Base-by-base conservation (phyloP, 1,140 invertebrate species). In the Steinernema feltiae region DNA sequence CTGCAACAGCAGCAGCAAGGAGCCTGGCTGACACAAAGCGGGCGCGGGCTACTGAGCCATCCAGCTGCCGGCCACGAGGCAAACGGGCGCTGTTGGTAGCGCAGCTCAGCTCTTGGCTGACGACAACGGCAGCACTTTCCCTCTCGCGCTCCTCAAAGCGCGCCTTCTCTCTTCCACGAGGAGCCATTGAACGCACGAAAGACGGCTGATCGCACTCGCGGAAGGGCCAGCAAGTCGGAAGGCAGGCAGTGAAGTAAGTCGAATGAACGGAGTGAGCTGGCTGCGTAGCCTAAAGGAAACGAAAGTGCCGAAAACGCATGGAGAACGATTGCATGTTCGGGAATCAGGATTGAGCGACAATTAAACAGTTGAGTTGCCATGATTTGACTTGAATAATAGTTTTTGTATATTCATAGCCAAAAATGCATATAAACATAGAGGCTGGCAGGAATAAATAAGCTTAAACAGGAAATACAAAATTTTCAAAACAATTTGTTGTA, bases 171-270 rank as follows among this genome's bases (percentile, higher is more conserved):
- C 53, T 63, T 63, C 53, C 63, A 75, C 74, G 69, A 75, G 70
- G 69, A 69, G 69, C 32, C 35, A 75, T 71, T 32, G 46, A 75
- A 71, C 29, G 53, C 69, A 75, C 46, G 74, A 70, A 75, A 75
- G 70, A 75, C 69, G 69, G 69, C 70, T 71, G 74, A 35, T 74
- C 32, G 69, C 69, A 48, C n/a, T 74, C 32, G 69, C 69, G 30
- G 73, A 48, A 46, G 63, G 69, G 31, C 74, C 69, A 75, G 70
- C 41, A 69, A 71, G 48, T 70, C 32, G 70, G 53, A 74, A 75
- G 53, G 53, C 53, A 63, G 53, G 53, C 53, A 63, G 53, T 24
- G 70, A 75, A 71, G 74, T 70, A 48, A 75, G 70, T 53, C 70
- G 53, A 75, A 69, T 46, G 74, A 75, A 75, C 31, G 24, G 70